Conservation (phyloP, 1,140 invertebrate species). For the Orussus abietinus region DNA sequence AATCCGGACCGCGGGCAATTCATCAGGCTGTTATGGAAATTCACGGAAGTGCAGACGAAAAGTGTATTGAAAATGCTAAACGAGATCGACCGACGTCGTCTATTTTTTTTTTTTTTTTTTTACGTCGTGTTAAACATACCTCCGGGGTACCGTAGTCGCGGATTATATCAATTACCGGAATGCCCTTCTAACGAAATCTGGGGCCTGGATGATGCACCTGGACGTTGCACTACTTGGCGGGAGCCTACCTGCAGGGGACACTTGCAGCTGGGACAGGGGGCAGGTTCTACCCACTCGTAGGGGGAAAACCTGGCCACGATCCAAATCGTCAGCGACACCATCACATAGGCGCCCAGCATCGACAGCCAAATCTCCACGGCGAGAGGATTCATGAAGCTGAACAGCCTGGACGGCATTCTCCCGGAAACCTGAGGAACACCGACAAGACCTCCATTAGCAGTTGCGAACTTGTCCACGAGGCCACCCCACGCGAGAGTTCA, state of each 20-base stretch:
- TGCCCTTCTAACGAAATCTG: too few species aligned
- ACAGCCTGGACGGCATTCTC: slow-evolving; percentile 60
- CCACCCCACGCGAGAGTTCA: too few species aligned
- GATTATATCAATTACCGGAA: background rate
- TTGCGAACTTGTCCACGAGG: too few species aligned
- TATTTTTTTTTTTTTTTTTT: background rate
- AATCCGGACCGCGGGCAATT: too few species aligned
- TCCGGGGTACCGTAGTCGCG: too few species aligned
- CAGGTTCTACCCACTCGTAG: slow-evolving; percentile 66
- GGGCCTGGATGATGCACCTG: too few species aligned
- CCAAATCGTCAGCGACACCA: slow-evolving; percentile 69
- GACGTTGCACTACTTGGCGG: slow-evolving; percentile 40
- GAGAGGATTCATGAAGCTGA: slow-evolving; percentile 69
- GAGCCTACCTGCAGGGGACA: slow-evolving; percentile 50
- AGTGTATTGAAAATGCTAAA: too few species aligned
- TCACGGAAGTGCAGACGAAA: slow-evolving; percentile 21
- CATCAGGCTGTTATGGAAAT: slow-evolving; percentile 27
- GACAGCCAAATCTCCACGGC: slow-evolving; percentile 68
- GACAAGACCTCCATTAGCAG: too few species aligned
- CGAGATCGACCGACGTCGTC: slow-evolving; percentile 23
- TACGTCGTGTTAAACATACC: too few species aligned
- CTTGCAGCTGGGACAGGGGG: slow-evolving; percentile 55
- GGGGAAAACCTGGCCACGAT: slow-evolving; percentile 67
- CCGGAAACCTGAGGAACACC: slow-evolving; percentile 58
- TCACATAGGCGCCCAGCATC: slow-evolving; percentile 62